Evolutionary conservation across 2,888 invertebrate genomes (phyloP).

Genomic region (Seira ritae): DNA sequence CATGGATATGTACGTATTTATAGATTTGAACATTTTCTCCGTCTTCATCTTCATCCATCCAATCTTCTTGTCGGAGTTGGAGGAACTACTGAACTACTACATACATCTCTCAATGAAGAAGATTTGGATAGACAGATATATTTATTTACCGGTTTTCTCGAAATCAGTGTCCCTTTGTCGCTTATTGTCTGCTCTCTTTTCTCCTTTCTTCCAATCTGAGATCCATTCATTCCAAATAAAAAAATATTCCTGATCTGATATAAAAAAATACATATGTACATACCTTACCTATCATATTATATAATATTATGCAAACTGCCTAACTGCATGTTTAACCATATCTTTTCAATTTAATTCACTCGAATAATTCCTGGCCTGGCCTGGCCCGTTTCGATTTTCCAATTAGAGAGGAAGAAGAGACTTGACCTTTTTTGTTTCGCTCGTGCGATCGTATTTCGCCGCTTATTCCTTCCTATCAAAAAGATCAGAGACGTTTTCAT

Average conservation of each 20-base stretch:
- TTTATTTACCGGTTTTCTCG: neutral
- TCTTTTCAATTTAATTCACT: neutral
- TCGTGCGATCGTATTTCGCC: neutral
- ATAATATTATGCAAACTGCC: too few relatives aligned
- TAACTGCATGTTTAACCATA: too few relatives aligned
- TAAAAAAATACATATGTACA: too few relatives aligned
- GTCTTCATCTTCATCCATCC: conserved; percentile 39
- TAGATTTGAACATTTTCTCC: conserved; percentile 72
- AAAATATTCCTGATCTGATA: neutral
- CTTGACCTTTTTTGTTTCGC: neutral
- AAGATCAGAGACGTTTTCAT: too few relatives aligned
- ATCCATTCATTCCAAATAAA: conserved; percentile 2
- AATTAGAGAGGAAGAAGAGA: neutral
- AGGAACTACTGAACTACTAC: neutral
- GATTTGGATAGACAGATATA: neutral
- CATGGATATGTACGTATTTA: conserved; percentile 73
- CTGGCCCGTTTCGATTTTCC: neutral
- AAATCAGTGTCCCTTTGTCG: neutral
- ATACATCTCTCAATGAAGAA: neutral
- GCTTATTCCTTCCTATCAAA: neutral
- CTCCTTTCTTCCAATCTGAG: neutral
- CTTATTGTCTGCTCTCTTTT: neutral
- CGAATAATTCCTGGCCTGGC: neutral
- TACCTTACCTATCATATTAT: too few relatives aligned
- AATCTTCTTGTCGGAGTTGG: conserved; percentile 30